phyloP scores from a whole-genome alignment of 2,113 vertebrate genomes.

The Xenopus laevis region DNA sequence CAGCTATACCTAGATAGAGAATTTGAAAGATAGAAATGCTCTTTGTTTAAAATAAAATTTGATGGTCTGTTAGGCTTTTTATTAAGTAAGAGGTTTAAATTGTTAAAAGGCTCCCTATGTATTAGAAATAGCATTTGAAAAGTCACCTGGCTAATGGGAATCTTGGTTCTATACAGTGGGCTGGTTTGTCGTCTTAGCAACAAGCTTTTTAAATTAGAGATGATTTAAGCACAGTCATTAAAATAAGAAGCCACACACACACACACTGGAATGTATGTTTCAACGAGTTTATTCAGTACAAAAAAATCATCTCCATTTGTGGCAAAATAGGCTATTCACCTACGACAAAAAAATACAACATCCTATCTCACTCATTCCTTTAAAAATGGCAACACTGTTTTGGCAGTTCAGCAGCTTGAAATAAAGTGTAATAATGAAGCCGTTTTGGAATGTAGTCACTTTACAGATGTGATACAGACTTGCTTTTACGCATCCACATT shows the following conservation, averaged over 20 bases:
- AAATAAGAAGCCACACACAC: not conserved
- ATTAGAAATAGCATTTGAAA: too few relatives aligned
- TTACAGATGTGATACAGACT: slow-evolving; percentile 67
- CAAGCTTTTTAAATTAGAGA: too few relatives aligned
- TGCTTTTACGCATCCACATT: slow-evolving; percentile 64
- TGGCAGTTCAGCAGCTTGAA: slow-evolving; percentile 81
- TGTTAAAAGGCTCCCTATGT: too few relatives aligned
- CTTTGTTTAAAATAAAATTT: too few relatives aligned
- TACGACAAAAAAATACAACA: slow-evolving; percentile 46
- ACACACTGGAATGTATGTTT: slow-evolving; percentile 46
- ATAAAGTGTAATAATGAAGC: slow-evolving; percentile 85
- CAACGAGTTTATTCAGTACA: slow-evolving; percentile 67
- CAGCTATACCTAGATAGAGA: too few relatives aligned
- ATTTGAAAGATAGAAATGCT: too few relatives aligned
- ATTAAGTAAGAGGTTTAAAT: too few relatives aligned
- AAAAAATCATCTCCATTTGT: slow-evolving; percentile 67
- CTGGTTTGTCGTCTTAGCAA: too few relatives aligned
- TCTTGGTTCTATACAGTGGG: too few relatives aligned
- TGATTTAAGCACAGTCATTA: too few relatives aligned
- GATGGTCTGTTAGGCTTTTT: too few relatives aligned
- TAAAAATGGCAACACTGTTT: slow-evolving; percentile 87
- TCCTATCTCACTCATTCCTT: slow-evolving; percentile 50
- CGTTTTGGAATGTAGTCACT: slow-evolving; percentile 72
- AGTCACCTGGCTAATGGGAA: too few relatives aligned
- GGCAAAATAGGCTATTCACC: slow-evolving; percentile 62